Evolutionary conservation across 37 sponge, comb jelly and placozoan genomes (phyloP), one percentile per base, ranked within the genome.

Genomic region (Hormiphora californensis): DNA sequence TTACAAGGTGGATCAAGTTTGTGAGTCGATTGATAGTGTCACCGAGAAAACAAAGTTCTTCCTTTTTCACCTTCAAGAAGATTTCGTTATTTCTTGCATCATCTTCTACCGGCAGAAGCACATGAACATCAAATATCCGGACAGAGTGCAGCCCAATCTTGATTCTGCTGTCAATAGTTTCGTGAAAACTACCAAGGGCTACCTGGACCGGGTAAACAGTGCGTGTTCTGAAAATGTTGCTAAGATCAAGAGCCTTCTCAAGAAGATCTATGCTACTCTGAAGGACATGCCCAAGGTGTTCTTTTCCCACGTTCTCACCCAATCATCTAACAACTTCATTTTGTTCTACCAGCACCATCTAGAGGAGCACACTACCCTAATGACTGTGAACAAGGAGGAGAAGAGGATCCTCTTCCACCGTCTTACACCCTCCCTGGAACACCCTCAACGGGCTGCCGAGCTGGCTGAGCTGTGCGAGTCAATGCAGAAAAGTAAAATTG

Each of bases 21-120:
- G 81, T 41, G 44, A 39, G 0, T 43, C 19, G 40, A 73, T 73
- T n/a, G 5, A 43, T 46, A 73, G 81, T 36, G 27, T 73, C 0
- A 73, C 35, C 40, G 81, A 73, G 35, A 73, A 73, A 40, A 46
- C 43, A 22, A 73, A 73, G 25, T 73, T 27, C 25, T 73, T 43
- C 43, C 43, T 73, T 23, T 28, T 73, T 21, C 81, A 73, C 25
- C 44, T 73, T 9, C 81, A 73, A 73, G 81, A 73, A 28, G 81
- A 73, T 41, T 73, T 73, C 25, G 43, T 73, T 21, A 33, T 73
- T 3, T 5, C 81, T 27, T 43, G 81, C 25, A 33, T 73, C 23
- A n/a, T 73, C 9, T 73, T 73, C 43, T 73, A 73, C 44, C 32
- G 81, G 25, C 81, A 73, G 23, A 73, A 36, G 25, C 81, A 73